Evolutionary conservation across 2,888 invertebrate species (phyloP), one percentile per base, ranked within the genome.

Genomic region (Rhyacophila evoluta): DNA sequence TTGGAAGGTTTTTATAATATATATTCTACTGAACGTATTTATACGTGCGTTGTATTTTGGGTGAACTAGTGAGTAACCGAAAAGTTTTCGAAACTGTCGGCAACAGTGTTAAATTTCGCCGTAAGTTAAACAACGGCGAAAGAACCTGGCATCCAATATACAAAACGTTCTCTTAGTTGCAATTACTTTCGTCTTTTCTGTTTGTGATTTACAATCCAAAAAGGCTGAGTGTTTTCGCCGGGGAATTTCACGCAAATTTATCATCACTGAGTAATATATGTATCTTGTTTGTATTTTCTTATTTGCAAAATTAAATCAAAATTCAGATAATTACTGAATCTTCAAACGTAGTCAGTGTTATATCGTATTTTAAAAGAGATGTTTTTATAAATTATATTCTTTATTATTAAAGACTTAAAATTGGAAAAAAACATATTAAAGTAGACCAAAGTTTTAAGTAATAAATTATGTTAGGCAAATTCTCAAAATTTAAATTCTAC

Each of bases 181-280:
- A 72, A 72, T 72, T 72, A 72, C 39, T 72, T n/a, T 72, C 12
- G 25, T 37, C 72, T 36, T 33, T 29, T 36, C 15, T 69, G 28
- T 69, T 27, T 19, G 72, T 72, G 72, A 72, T 72, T 72, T 72
- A 72, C 72, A 72, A 36, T 39, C 27, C 39, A 27, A 4, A n/a
- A 25, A 25, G 25, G n/a, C 12, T 39, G 39, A 41, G 72, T 27
- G 72, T 72, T 72, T 72, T 41, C n/a, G 38, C 36, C 33, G 10
- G 3, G 28, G n/a, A 19, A 25, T 39, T 39, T 72, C 12, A 38
- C 5, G 11, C 15, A 25, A 72, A 72, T 72, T 72, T 39, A 72
- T 72, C 39, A 41, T 72, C 28, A 72, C 37, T 41, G 8, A 12
- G n/a, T 72, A 41, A 72, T 72, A 72, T 39, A 72, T 39, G 72